A percentile compares a stretch with the other conserved stretches of the same genome.
Conservation (phyloP, 2,797 vertebrate species). For the Scarus forsteni region DNA sequence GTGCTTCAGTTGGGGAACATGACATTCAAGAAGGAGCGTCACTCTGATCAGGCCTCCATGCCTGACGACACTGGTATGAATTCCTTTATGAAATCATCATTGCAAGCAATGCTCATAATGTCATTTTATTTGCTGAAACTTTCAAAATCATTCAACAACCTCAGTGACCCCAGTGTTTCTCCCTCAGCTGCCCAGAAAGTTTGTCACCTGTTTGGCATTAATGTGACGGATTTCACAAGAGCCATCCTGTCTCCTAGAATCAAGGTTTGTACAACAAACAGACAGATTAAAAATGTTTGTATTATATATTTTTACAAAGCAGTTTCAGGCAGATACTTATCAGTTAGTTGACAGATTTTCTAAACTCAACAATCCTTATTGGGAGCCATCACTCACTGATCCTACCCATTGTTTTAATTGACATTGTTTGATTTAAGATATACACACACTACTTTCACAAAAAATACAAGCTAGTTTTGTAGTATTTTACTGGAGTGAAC, state of each 20-base stretch:
- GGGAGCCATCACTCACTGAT: too few relatives aligned
- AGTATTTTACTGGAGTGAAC: too few relatives aligned
- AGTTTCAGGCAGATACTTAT: too few relatives aligned
- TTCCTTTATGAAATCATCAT: background rate
- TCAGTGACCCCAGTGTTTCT: slow-evolving; percentile 11
- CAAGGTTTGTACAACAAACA: slow-evolving; percentile 80
- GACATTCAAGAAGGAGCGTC: slow-evolving; percentile 95
- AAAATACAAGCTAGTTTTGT: too few relatives aligned
- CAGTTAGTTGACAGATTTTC: too few relatives aligned
- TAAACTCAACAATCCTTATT: too few relatives aligned
- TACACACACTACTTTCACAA: too few relatives aligned
- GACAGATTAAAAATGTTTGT: too few relatives aligned
- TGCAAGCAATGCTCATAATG: background rate
- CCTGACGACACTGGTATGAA: slow-evolving; percentile 94
- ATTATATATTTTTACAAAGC: too few relatives aligned
- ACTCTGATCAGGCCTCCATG: slow-evolving; percentile 97
- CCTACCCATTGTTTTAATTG: too few relatives aligned
- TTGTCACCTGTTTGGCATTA: slow-evolving; percentile 95
- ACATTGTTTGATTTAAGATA: too few relatives aligned
- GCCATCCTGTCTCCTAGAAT: slow-evolving; percentile 96
- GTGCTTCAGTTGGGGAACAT: slow-evolving; percentile 98
- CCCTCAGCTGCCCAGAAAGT: slow-evolving; percentile 95
- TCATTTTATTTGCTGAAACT: background rate
- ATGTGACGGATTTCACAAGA: slow-evolving; percentile 95
- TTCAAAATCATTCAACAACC: background rate